Percentiles rank a stretch among this genome's conserved stretches.
Evolutionary conservation across 2,888 invertebrate genomes (phyloP).

Genomic region (Hypercompe scribonia): DNA sequence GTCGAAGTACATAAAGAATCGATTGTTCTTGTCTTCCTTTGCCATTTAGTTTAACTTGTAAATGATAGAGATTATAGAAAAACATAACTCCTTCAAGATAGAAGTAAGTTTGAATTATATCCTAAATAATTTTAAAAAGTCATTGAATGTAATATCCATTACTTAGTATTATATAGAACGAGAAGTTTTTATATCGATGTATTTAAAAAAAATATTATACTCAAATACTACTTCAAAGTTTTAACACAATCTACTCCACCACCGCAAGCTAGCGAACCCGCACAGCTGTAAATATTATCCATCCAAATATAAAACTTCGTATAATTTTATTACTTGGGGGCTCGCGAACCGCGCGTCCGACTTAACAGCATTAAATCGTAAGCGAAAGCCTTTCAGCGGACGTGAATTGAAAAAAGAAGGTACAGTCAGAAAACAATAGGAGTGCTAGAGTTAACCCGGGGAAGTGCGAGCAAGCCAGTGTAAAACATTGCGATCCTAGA

Average conservation of each 20-base stretch:
- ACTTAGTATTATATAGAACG: background rate
- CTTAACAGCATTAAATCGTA: constrained; percentile 55
- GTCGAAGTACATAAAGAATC: constrained; percentile 16
- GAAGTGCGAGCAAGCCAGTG: constrained; percentile 37
- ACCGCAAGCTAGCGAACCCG: background rate
- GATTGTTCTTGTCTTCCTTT: constrained; percentile 17
- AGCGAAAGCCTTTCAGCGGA: constrained; percentile 45
- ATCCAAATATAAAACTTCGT: constrained; percentile 20
- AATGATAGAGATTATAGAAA: background rate
- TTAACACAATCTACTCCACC: background rate
- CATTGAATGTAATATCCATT: background rate
- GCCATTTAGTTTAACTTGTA: background rate
- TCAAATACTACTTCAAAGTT: constrained; percentile 1
- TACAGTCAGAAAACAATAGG: constrained; percentile 57
- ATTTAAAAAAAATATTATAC: background rate
- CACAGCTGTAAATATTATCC: constrained; percentile 17
- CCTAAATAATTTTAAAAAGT: background rate
- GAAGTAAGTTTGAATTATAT: background rate
- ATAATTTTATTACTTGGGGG: constrained; percentile 17
- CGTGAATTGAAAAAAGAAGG: constrained; percentile 48
- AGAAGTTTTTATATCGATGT: background rate
- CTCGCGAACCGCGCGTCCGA: constrained; percentile 18
- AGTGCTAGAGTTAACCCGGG: constrained; percentile 55
- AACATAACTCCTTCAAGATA: background rate
- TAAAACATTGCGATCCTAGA: constrained; percentile 64